These are phyloP conservation scores for Pegea sp. DNA, from an alignment of 23 tunicate genomes.

Conservation along the genomic window DNA sequence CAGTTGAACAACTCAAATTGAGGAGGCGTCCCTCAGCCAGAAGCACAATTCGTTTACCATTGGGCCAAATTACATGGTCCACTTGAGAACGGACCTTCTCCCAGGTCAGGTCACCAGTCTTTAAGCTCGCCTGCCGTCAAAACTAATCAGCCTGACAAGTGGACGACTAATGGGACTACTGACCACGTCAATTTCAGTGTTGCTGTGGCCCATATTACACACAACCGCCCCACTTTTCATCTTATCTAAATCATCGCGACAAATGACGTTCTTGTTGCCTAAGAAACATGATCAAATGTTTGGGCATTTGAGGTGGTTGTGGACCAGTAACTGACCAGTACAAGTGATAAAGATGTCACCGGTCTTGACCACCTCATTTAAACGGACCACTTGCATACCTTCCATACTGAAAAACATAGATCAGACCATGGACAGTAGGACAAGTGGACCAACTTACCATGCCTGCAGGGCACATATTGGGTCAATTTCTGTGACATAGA, in stretches of 20 bases:
- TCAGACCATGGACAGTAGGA: background rate
- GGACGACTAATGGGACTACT: slow-evolving; percentile 1
- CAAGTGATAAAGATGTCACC: slow-evolving; percentile 90
- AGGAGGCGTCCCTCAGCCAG: slow-evolving; percentile 95
- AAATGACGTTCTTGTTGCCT: slow-evolving; percentile 86
- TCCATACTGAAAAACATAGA: slow-evolving; percentile 57
- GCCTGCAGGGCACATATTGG: slow-evolving; percentile 99
- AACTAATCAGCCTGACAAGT: background rate
- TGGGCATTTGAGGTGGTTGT: background rate
- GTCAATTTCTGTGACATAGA: slow-evolving; percentile 91
- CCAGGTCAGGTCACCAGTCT: slow-evolving; percentile 89
- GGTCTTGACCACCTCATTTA: slow-evolving; percentile 48
- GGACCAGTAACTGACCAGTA: slow-evolving; percentile 23
- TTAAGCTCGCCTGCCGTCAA: slow-evolving; percentile 37
- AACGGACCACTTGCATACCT: slow-evolving; percentile 73
- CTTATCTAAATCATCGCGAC: slow-evolving; percentile 55
- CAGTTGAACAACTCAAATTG: slow-evolving; percentile 90
- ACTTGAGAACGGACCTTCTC: slow-evolving; percentile 99
- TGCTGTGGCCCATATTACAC: slow-evolving; percentile 99
- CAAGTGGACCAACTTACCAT: slow-evolving; percentile 27
- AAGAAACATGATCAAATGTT: slow-evolving; percentile 1
- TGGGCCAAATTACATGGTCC: slow-evolving; percentile 99
- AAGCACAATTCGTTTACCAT: slow-evolving; percentile 86
- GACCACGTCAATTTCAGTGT: slow-evolving; percentile 89
- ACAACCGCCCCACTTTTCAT: slow-evolving; percentile 99